These are phyloP conservation scores for Tamandua tetradactyla DNA, from an alignment of 2,797 vertebrate genomes.

Conservation along the genomic window DNA sequence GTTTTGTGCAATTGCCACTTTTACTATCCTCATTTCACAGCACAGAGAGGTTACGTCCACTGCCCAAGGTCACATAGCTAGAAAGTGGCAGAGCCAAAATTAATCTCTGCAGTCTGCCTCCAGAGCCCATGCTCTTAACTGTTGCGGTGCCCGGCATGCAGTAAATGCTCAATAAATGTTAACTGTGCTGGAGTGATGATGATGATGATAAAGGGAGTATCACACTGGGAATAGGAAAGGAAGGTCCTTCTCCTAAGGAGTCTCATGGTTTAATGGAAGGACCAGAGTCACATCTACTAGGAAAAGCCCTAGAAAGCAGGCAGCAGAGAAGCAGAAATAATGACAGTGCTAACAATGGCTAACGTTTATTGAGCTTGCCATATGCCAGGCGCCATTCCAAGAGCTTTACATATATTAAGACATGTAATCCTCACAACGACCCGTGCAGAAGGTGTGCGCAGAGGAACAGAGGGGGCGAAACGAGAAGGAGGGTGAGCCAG, in stretches of 20 bases:
- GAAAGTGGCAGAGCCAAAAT: background rate
- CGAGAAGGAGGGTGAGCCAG: background rate
- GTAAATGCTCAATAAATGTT: background rate
- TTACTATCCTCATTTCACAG: background rate
- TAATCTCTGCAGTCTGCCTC: background rate
- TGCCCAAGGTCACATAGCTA: background rate
- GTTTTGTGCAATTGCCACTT: background rate
- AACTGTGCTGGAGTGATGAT: background rate
- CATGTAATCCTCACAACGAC: background rate
- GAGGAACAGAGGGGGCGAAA: background rate
- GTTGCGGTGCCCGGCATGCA: background rate
- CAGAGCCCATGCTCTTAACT: background rate
- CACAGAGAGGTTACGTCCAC: constrained; percentile 9
- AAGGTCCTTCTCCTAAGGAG: background rate
- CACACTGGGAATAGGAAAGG: background rate
- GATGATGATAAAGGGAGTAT: too few species aligned
- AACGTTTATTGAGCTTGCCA: background rate
- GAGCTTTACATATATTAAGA: background rate
- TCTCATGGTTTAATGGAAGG: background rate
- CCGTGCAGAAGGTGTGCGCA: background rate
- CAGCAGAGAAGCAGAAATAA: background rate
- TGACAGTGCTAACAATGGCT: background rate
- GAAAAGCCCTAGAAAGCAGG: constrained; percentile 47
- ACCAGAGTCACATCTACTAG: background rate
- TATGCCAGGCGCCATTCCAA: background rate